phyloP scores from a whole-genome alignment of 2,797 vertebrate species.

The Propithecus perrieri region DNA sequence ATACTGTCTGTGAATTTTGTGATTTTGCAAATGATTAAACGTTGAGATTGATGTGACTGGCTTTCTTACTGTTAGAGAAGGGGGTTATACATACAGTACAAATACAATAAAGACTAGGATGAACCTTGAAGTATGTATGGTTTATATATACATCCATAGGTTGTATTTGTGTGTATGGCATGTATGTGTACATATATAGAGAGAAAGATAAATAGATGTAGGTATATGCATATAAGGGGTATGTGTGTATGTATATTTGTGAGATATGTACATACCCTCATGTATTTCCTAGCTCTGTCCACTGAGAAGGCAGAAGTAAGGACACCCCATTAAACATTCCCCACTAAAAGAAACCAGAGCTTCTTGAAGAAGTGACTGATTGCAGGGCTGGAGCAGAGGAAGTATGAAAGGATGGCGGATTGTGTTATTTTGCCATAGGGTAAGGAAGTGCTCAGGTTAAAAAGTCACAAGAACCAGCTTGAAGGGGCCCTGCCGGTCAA shows the following conservation, averaged over 20 bases:
- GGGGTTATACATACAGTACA: neutral
- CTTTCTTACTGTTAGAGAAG: neutral
- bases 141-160: neutral
- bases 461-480: neutral
- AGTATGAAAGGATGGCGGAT: neutral
- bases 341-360: slow-evolving; percentile 21
- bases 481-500: neutral
- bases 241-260: neutral
- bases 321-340: neutral
- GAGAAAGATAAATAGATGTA: neutral
- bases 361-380: slow-evolving; percentile 19
- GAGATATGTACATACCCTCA: neutral
- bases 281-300: neutral
- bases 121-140: neutral
- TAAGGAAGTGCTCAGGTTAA: neutral
- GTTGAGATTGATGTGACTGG: neutral
- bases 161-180: neutral
- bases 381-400: neutral
- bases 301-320: slow-evolving; percentile 12
- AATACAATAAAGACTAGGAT: slow-evolving; percentile 10
- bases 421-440: slow-evolving; percentile 17
- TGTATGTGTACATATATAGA: neutral
- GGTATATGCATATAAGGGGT: neutral
- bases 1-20: neutral
- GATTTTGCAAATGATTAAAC: neutral